A percentile compares a stretch with the other conserved stretches of the same genome.
Evolutionary conservation across 1,140 invertebrate species (phyloP).

Genomic region (Bombus impatiens): DNA sequence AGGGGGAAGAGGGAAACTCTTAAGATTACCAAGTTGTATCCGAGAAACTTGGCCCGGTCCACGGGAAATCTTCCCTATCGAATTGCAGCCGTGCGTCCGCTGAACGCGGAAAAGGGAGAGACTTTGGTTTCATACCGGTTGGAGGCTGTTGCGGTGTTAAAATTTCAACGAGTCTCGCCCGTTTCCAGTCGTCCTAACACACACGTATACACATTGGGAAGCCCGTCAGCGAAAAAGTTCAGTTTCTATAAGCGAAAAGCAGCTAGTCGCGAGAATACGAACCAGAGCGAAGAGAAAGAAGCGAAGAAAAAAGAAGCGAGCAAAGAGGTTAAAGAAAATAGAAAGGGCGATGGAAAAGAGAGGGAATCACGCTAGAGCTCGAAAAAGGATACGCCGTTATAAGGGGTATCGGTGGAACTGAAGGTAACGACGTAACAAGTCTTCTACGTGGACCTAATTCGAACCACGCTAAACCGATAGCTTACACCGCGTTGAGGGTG

Average conservation of each 20-base stretch:
- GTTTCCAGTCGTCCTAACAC: background rate
- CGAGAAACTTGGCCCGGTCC: no score
- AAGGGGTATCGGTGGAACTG: constrained; percentile 19
- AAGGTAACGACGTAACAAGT: constrained; percentile 71
- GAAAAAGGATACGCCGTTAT: constrained; percentile 18
- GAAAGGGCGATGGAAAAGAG: background rate
- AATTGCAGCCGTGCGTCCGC: background rate
- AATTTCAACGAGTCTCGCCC: constrained; percentile 43
- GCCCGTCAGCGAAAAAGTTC: constrained; percentile 31
- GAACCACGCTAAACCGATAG: constrained; percentile 66
- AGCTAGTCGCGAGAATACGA: background rate
- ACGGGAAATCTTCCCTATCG: background rate
- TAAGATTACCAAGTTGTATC: background rate
- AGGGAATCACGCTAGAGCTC: background rate
- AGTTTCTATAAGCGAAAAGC: no score
- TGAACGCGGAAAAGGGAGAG: background rate
- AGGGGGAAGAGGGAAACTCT: background rate
- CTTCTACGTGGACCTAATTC: constrained; percentile 74
- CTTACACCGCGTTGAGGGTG: constrained; percentile 21
- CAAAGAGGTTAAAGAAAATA: background rate
- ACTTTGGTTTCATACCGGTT: constrained; percentile 16
- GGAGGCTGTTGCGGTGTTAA: constrained; percentile 26
- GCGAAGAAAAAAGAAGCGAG: no score
- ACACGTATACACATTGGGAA: background rate
- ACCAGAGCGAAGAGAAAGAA: background rate